phyloP scores from a whole-genome alignment of 2,113 vertebrate species.

The Alethe diademata region DNA sequence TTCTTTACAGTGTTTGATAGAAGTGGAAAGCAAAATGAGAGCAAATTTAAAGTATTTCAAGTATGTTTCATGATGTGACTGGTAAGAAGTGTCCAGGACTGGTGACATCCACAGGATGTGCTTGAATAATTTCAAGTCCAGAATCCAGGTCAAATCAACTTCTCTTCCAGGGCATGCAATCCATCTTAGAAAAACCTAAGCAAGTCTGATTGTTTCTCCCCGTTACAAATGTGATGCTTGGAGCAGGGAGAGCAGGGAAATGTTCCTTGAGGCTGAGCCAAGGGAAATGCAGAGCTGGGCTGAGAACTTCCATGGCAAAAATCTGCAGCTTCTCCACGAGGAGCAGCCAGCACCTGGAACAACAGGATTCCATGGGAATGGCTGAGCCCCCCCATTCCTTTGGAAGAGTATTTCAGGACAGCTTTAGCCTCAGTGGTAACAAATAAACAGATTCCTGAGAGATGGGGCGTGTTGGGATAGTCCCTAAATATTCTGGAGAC shows the following conservation, averaged over 20 bases:
- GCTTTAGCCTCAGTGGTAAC: background rate
- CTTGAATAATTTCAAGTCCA: constrained; percentile 22
- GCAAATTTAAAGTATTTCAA: background rate
- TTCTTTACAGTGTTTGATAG: background rate
- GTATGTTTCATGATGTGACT: background rate
- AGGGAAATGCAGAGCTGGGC: background rate
- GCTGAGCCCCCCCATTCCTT: background rate
- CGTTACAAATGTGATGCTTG: background rate
- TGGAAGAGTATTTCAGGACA: background rate
- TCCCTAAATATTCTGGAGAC: background rate
- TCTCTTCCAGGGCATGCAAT: background rate
- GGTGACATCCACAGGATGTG: background rate
- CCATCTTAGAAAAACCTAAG: background rate
- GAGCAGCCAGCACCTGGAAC: background rate
- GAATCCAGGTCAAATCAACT: constrained; percentile 24
- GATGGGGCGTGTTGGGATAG: background rate
- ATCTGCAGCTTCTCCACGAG: background rate
- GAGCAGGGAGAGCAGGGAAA: background rate
- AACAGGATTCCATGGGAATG: background rate
- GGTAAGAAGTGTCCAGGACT: background rate
- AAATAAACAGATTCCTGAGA: constrained; percentile 8
- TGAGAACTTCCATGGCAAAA: background rate
- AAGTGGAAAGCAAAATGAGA: constrained; percentile 6
- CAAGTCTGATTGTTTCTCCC: background rate
- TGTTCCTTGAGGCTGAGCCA: background rate